Percentiles rank a stretch among this genome's conserved stretches.
Conservation (phyloP, 2,113 vertebrate species). For the Chlorocebus sabaeus region DNA sequence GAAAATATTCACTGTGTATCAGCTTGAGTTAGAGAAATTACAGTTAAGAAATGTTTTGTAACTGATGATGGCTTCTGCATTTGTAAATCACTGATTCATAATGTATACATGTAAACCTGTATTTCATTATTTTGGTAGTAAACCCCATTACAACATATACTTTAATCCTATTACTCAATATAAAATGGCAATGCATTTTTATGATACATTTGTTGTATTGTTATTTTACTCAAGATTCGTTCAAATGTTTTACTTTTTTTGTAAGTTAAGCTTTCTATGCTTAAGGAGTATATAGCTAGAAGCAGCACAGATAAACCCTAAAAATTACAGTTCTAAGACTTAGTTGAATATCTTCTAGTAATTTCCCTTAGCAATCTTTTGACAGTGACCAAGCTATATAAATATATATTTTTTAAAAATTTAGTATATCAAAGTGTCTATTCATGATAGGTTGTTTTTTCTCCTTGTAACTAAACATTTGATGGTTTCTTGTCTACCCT, state of each 20-base stretch:
- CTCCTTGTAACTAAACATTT: not conserved
- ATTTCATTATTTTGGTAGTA: slow-evolving; percentile 67
- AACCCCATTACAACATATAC: slow-evolving; percentile 39
- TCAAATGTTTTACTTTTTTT: not conserved
- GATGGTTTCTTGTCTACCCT: not conserved
- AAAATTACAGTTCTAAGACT: not conserved
- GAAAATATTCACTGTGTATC: slow-evolving; percentile 16
- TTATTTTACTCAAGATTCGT: not conserved
- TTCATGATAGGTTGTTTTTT: not conserved
- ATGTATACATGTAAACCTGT: slow-evolving; percentile 50
- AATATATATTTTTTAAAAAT: not conserved
- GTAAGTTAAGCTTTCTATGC: not conserved
- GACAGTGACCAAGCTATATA: not conserved
- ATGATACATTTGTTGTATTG: not conserved
- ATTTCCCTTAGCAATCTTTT: not conserved
- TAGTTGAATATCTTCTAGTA: not conserved
- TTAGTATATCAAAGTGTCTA: not conserved
- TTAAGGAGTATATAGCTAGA: not conserved
- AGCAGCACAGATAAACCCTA: not conserved
- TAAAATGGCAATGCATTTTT: slow-evolving; percentile 49
- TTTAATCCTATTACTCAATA: slow-evolving; percentile 42
- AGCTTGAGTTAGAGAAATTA: slow-evolving; percentile 45
- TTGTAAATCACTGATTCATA: slow-evolving; percentile 55
- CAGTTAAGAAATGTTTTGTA: slow-evolving; percentile 48
- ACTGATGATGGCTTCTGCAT: slow-evolving; percentile 59